These are phyloP conservation scores for Meleagris gallopavo DNA, from an alignment of 2,113 vertebrate species.

Conservation along the genomic window DNA sequence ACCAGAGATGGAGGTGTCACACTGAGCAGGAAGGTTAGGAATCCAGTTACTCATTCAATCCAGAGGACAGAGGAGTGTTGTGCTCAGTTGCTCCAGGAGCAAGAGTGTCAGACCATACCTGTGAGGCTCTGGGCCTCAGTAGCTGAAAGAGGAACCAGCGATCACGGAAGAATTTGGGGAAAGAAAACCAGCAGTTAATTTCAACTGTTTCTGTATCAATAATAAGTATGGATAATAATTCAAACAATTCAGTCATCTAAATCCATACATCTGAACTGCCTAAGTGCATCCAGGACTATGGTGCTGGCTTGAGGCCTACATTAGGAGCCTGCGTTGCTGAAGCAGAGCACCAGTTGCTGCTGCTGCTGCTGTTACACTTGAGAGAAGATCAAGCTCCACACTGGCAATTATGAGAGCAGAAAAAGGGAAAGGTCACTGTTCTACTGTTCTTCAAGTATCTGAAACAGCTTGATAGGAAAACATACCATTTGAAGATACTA, in stretches of 20 bases:
- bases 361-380: background rate
- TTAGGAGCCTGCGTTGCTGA: background rate
- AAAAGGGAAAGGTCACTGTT: background rate
- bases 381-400: background rate
- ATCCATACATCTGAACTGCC: background rate
- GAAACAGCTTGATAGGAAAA: background rate
- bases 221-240: background rate
- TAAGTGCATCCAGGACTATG: background rate
- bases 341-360: background rate
- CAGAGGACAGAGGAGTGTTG: background rate
- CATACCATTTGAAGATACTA: background rate
- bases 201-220: background rate
- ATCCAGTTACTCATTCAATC: accelerated
- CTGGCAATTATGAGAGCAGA: background rate
- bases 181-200: background rate
- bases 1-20: background rate
- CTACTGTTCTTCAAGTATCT: background rate
- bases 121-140: accelerated
- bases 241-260: background rate
- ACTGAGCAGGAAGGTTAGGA: background rate
- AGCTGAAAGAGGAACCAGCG: background rate
- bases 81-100: background rate
- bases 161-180: background rate
- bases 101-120: background rate
- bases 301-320: background rate